Conservation (phyloP, 2,888 invertebrate species). For the Arctia plantaginis region DNA sequence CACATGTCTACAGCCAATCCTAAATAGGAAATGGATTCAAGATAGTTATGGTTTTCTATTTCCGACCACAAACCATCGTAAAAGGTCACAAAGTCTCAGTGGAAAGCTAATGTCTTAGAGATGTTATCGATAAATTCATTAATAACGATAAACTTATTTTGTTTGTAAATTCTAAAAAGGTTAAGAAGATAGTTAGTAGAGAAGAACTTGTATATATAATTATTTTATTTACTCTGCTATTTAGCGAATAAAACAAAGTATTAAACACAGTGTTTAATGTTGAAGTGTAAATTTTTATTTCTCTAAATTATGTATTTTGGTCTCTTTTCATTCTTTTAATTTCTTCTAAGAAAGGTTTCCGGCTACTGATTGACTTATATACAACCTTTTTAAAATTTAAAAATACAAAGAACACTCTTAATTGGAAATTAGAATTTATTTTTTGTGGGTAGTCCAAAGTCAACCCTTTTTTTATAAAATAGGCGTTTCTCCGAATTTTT, state of each 20-base stretch:
- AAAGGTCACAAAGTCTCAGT: constrained; percentile 34
- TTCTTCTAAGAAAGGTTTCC: background rate
- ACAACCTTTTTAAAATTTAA: background rate
- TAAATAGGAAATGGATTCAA: constrained; percentile 55
- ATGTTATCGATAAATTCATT: background rate
- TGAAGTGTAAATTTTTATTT: too few relatives aligned
- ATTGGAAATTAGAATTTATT: background rate
- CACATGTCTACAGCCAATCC: constrained; percentile 37
- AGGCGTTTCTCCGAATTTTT: background rate
- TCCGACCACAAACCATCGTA: constrained; percentile 50
- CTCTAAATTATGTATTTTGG: background rate
- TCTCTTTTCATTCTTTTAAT: background rate
- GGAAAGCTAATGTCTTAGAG: background rate
- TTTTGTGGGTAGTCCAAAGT: background rate
- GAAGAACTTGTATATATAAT: too few relatives aligned
- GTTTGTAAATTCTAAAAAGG: too few relatives aligned
- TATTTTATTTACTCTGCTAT: too few relatives aligned
- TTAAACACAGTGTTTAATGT: background rate
- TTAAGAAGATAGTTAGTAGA: background rate
- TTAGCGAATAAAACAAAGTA: background rate
- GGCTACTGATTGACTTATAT: background rate
- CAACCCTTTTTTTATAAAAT: background rate
- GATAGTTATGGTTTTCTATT: constrained; percentile 59
- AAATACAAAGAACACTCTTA: background rate
- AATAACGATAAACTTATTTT: background rate